Evolutionary conservation across 1,140 invertebrate genomes (phyloP).

Genomic region (silkworm (Bombyx mori)): DNA sequence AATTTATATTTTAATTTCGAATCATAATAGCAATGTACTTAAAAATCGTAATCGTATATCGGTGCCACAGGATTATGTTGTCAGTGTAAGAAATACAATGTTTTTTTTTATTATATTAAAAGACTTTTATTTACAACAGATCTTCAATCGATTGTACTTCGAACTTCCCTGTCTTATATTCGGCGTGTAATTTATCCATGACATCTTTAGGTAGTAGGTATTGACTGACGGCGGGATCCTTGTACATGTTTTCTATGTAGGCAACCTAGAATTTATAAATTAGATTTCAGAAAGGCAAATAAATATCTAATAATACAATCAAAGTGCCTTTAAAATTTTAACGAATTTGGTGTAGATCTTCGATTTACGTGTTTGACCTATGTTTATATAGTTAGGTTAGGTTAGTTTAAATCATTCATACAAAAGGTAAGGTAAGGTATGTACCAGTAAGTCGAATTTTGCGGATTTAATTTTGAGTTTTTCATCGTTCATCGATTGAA

Average conservation of each 20-base stretch:
- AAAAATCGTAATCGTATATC: too few species aligned
- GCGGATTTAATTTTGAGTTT: slow-evolving; percentile 8
- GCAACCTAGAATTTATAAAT: neutral
- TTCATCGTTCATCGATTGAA: neutral
- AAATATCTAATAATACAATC: neutral
- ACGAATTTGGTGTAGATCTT: too few species aligned
- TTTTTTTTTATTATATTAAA: neutral
- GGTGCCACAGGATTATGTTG: too few species aligned
- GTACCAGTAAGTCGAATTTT: slow-evolving; percentile 6
- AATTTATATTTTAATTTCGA: too few species aligned
- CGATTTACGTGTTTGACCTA: too few species aligned
- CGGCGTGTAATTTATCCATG: neutral
- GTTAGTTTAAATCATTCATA: too few species aligned
- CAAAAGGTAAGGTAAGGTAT: neutral
- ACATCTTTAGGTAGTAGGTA: neutral
- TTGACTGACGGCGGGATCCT: neutral
- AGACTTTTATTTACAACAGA: neutral
- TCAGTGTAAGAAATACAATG: neutral
- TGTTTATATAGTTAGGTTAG: too few species aligned
- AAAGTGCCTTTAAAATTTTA: too few species aligned
- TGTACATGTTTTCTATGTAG: slow-evolving; percentile 1
- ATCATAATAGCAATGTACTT: too few species aligned
- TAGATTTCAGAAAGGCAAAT: neutral
- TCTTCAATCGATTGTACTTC: slow-evolving; percentile 2
- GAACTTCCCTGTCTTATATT: neutral